Conservation (phyloP, 2,113 vertebrate genomes). For the Carollia perspicillata region DNA sequence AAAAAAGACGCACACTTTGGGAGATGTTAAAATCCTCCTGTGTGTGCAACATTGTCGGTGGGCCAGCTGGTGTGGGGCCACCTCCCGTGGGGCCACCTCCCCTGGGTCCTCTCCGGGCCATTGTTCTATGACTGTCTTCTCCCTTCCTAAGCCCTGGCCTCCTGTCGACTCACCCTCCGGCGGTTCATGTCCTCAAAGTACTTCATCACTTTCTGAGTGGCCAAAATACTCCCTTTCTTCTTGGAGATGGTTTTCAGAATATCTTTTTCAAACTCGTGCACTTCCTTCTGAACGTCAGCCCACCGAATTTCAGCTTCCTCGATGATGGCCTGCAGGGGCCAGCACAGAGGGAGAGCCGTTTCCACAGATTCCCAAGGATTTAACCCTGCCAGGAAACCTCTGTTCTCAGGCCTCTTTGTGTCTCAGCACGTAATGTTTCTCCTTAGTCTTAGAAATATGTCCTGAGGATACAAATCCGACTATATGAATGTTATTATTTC, state of each 20-base stretch:
- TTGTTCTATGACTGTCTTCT: accelerated
- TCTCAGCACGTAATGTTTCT: neutral
- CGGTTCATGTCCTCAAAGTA: slow-evolving; percentile 83
- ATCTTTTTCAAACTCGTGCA: slow-evolving; percentile 82
- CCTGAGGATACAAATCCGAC: neutral
- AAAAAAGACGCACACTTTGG: no score
- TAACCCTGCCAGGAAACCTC: neutral
- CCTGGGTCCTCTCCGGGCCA: neutral
- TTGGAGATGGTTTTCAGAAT: slow-evolving; percentile 75
- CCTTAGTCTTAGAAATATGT: neutral
- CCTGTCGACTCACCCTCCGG: slow-evolving; percentile 78
- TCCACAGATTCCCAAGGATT: neutral
- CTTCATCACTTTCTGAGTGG: slow-evolving; percentile 81
- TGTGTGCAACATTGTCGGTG: neutral
- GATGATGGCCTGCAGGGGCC: slow-evolving; percentile 78
- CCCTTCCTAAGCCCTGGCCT: neutral
- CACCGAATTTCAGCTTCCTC: slow-evolving; percentile 82
- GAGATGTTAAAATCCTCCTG: neutral
- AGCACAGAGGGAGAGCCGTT: neutral
- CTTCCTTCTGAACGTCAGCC: slow-evolving; percentile 78
- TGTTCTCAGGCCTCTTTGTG: neutral
- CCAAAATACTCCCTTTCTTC: slow-evolving; percentile 78
- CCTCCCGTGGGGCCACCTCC: neutral
- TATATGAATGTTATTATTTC: neutral
- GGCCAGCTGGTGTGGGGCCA: neutral